Base-by-base conservation (phyloP, 2,888 invertebrate species). In the Branchellion lobata region DNA sequence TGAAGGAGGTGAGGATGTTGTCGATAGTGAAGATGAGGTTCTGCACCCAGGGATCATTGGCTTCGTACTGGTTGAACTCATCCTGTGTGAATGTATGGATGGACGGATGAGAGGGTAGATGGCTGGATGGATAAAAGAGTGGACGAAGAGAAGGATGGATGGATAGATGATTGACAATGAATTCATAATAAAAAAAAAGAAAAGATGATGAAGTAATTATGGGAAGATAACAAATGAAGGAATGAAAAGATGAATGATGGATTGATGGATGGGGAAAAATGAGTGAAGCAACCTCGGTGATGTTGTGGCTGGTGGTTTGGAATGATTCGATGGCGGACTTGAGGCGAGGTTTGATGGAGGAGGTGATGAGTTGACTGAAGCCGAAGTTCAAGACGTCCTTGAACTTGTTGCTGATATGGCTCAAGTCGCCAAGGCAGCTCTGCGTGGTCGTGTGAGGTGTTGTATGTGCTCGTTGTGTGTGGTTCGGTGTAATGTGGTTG, bases 301-400 rank as follows among this genome's bases (percentile, higher is more conserved):
- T 89, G 84, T 92, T 91, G 88, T 95, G 94, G 85, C 91, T 92
- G 78, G 92, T 90, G 68, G 91, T 91, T 11, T 92, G 88, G 87
- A 94, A 95, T 69, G 91, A 90, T 86, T 95, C 94, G 2, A 93
- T 91, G 92, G 93, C 93, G 0, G 93, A 93, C 86, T 92, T 92
- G 1, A 94, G 89, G 81, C 93, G 89, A 0, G 94, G 94, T 86
- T 93, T 94, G 36, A 95, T 91, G n/a, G 92, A 93, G 84, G 92
- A 92, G 0, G 91, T 91, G 65, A 91, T 90, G 80, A 96, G 88
- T 85, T 94, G 94, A 81, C 92, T 92, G 86, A 94, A 91, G 0
- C 94, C 94, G 86, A 92, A 92, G 84, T 93, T 93, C 8, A 92
- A 91, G 1, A 88, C 84, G 79, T 87, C 86, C 82, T 88, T 87